These are phyloP conservation scores for Diprion similis DNA, from an alignment of 1,140 invertebrate species.

Conservation along the genomic window DNA sequence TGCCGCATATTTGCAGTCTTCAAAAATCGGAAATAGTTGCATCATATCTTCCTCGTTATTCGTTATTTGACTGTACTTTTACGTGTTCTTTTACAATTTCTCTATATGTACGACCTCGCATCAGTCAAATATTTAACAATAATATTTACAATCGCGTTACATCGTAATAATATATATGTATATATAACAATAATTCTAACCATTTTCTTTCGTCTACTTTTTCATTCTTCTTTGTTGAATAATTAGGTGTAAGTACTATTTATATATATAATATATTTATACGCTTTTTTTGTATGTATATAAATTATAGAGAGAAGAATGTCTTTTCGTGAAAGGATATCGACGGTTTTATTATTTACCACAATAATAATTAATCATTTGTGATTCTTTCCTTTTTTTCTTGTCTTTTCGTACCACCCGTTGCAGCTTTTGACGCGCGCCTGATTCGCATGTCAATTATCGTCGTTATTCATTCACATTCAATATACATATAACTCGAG, in stretches of 20 bases:
- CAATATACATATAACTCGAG: constrained; percentile 6
- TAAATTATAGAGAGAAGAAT: not conserved
- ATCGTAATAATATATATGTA: not conserved
- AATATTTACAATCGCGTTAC: not conserved
- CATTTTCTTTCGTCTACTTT: too few relatives aligned
- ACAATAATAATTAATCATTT: not conserved
- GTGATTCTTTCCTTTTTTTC: not conserved
- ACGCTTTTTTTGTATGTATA: not conserved
- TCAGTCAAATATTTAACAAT: constrained; percentile 8
- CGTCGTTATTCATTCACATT: not conserved
- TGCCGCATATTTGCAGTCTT: too few relatives aligned
- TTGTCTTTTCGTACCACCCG: not conserved
- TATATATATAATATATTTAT: too few relatives aligned
- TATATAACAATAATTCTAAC: too few relatives aligned
- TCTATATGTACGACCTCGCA: not conserved
- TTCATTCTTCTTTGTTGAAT: too few relatives aligned
- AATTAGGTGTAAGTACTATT: too few relatives aligned
- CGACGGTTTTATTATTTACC: not conserved
- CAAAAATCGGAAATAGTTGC: too few relatives aligned
- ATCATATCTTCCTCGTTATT: too few relatives aligned
- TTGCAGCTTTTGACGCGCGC: not conserved
- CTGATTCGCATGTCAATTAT: too few relatives aligned
- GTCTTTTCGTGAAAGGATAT: not conserved
- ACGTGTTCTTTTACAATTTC: not conserved
- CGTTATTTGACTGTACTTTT: not conserved